Evolutionary conservation across 1,140 invertebrate genomes (phyloP).

Genomic region (Spodoptera litura): DNA sequence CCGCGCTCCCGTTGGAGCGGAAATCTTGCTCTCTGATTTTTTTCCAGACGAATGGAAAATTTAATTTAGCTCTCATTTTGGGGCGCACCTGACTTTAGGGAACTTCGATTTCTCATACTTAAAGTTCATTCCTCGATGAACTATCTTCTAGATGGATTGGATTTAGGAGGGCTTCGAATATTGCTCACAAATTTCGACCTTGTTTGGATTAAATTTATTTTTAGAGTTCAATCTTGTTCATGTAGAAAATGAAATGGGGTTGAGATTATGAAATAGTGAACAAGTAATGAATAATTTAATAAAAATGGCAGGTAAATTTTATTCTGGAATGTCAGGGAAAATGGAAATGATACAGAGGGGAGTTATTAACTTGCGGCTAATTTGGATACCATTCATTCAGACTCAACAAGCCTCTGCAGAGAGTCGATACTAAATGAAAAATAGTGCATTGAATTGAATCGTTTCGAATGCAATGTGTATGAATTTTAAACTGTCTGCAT

Average conservation of each 20-base stretch:
- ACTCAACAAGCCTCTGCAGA: neutral
- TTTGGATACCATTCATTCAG: slow-evolving; percentile 29
- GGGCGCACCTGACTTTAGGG: slow-evolving; percentile 33
- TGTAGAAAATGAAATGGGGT: slow-evolving; percentile 1
- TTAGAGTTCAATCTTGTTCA: slow-evolving; percentile 4
- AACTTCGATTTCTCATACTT: neutral
- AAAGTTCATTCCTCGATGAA: slow-evolving; percentile 25
- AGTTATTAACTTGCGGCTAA: slow-evolving; percentile 6
- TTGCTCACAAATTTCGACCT: neutral
- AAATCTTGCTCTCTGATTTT: slow-evolving; percentile 46
- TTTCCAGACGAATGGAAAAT: slow-evolving; percentile 53
- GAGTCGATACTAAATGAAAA: slow-evolving; percentile 54
- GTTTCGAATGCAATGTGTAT: slow-evolving; percentile 56
- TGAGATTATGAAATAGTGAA: neutral
- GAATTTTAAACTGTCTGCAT: slow-evolving; percentile 59
- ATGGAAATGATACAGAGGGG: neutral
- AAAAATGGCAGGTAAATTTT: neutral
- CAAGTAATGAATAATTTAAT: slow-evolving; percentile 5
- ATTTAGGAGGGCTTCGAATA: slow-evolving; percentile 8
- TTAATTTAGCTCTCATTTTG: slow-evolving; percentile 54
- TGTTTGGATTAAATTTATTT: neutral
- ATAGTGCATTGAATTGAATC: slow-evolving; percentile 49
- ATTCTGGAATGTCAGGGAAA: too few species aligned
- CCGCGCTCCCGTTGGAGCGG: slow-evolving; percentile 25
- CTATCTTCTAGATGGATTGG: slow-evolving; percentile 29